Percentiles rank a stretch among this genome's conserved stretches.
phyloP scores from a whole-genome alignment of 2,888 invertebrate genomes.

The Lycaena phlaeas region DNA sequence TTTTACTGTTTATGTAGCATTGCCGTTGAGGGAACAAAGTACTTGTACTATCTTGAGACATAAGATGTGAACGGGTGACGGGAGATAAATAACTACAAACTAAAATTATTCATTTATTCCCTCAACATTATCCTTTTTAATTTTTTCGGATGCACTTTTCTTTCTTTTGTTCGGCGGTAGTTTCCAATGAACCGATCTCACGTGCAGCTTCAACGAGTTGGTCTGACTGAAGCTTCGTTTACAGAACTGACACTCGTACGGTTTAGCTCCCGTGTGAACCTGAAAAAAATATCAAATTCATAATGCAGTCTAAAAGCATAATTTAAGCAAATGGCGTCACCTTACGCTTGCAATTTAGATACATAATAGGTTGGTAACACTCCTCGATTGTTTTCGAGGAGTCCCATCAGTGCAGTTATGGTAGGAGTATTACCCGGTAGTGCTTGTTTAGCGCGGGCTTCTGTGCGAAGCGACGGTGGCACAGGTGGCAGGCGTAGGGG shows the following conservation, averaged over 20 bases:
- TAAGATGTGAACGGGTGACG: no score
- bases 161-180: conserved; percentile 20
- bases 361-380: no score
- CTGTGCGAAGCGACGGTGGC: conserved; percentile 51
- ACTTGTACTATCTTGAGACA: no score
- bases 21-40: no score
- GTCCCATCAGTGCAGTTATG: neutral
- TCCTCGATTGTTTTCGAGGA: no score
- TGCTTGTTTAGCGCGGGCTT: conserved; percentile 63
- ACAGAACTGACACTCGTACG: conserved; percentile 47
- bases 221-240: conserved; percentile 51
- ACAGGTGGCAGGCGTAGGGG: conserved; percentile 47
- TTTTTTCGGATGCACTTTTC: conserved; percentile 3
- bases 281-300: conserved; percentile 18
- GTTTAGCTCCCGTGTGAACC: conserved; percentile 55
- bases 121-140: neutral
- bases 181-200: conserved; percentile 43
- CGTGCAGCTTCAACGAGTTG: conserved; percentile 46
- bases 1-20: no score
- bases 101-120: neutral
- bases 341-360: no score
- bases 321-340: no score
- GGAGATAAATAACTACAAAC: neutral
- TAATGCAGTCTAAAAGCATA: no score
- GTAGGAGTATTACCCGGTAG: conserved; percentile 46